A percentile compares a stretch with the other conserved stretches of the same genome.
Conservation (phyloP, 2,888 invertebrate species). For the Agriotes lineatus region DNA sequence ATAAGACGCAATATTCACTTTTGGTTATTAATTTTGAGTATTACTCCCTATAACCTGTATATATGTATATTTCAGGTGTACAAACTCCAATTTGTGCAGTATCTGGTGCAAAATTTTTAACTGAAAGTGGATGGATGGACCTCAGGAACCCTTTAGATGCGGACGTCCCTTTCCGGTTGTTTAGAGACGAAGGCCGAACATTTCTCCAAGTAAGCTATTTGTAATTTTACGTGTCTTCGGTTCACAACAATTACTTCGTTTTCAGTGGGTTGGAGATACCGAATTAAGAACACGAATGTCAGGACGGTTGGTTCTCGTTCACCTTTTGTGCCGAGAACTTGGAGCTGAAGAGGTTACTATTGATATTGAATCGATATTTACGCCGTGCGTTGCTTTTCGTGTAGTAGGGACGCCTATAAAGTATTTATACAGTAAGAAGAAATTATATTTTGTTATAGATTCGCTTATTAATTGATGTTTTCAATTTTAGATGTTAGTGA, state of each 20-base stretch:
- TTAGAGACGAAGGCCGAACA: constrained; percentile 84
- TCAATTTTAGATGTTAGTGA: constrained; percentile 78
- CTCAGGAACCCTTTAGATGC: constrained; percentile 81
- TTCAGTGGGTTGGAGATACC: constrained; percentile 86
- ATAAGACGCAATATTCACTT: too few relatives aligned
- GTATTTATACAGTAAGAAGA: constrained; percentile 72
- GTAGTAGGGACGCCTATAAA: constrained; percentile 85
- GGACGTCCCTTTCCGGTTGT: constrained; percentile 85
- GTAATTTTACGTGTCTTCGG: too few relatives aligned
- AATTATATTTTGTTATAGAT: neutral
- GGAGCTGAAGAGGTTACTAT: constrained; percentile 61
- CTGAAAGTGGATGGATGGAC: constrained; percentile 84
- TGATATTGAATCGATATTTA: constrained; percentile 75
- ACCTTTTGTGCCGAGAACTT: constrained; percentile 83
- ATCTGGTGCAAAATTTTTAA: constrained; percentile 86
- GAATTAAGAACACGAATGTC: constrained; percentile 82
- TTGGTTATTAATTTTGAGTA: too few relatives aligned
- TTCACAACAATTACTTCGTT: too few relatives aligned
- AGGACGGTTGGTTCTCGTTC: constrained; percentile 84
- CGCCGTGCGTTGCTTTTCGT: constrained; percentile 88
- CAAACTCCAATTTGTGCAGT: constrained; percentile 87
- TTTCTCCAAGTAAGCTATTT: constrained; percentile 77
- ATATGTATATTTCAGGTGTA: constrained; percentile 70
- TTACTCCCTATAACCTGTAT: too few relatives aligned
- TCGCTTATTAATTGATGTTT: neutral